Base-by-base conservation (phyloP, 2,113 vertebrate species). In the Callionymus lyra region DNA sequence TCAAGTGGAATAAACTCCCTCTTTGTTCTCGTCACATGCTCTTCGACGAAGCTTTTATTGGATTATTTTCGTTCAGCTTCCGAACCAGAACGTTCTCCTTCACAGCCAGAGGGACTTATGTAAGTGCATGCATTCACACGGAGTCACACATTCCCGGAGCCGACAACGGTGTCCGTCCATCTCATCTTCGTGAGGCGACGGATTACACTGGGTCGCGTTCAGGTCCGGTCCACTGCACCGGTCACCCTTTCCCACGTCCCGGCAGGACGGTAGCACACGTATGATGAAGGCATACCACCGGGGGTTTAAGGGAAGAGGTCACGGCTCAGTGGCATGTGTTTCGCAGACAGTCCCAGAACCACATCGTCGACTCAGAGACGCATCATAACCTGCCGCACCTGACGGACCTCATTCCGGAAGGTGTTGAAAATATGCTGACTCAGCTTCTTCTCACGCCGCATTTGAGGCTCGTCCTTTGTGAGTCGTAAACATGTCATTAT, bases 121-220 rank as follows among this genome's bases (percentile, higher is more conserved):
- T n/a, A n/a, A 34, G 31, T 34, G 51, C 32, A 55, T 33, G 16
- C 39, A 34, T 12, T 27, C 21, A 21, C 19, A 31, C 18, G 46
- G 1, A 18, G 31, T n/a, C 34, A 56, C 31, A 17, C 60, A 68
- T 38, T 53, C 46, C 51, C 38, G 65, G 56, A 72, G 69, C 68
- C 66, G 67, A 76, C 63, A 63, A 61, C 62, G 37, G 50, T 70
- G 41, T 55, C 69, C 68, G 66, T 74, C 60, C 50, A 72, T 80
- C 68, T 78, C 15, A 78, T 78, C 70, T 74, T 74, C 68, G 62
- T 62, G 50, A 73, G 62, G 48, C 49, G 21, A 52, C 38, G 68
- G 59, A 68, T 69, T 65, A 73, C 37, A 65, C 56, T 53, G 47
- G 33, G 2, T 45, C 47, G 59, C 53, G 58, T 62, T 74, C 41